Percentiles rank a stretch among this genome's conserved stretches.
Evolutionary conservation across 1,140 invertebrate species (phyloP).

Genomic region (Camponotus floridanus): DNA sequence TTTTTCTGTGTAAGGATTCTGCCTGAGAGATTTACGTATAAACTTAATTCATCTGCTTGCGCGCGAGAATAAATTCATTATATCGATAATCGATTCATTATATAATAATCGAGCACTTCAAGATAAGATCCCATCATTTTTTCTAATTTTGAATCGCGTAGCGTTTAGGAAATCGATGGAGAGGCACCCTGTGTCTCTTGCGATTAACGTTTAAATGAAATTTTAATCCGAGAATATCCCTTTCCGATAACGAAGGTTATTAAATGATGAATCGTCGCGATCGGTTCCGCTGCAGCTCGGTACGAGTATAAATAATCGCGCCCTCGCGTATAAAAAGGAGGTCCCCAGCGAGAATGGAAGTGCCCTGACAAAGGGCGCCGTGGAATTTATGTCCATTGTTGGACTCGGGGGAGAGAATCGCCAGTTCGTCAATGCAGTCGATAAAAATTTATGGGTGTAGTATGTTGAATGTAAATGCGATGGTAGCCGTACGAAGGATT

Average conservation of each 20-base stretch:
- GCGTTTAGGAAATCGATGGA: background rate
- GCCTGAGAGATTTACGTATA: background rate
- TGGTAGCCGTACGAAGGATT: constrained; percentile 35
- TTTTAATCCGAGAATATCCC: background rate
- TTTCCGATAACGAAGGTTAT: constrained; percentile 31
- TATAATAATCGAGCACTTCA: too few species aligned
- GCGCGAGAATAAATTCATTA: background rate
- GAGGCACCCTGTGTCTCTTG: background rate
- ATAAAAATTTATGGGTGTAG: constrained; percentile 78
- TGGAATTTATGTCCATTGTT: constrained; percentile 52
- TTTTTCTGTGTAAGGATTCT: background rate
- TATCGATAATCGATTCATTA: background rate
- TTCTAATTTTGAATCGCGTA: background rate
- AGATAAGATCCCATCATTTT: background rate
- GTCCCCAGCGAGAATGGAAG: constrained; percentile 12
- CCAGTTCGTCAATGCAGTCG: constrained; percentile 53
- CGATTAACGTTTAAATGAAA: constrained; percentile 26
- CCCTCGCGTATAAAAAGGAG: constrained; percentile 21
- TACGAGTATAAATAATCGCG: constrained; percentile 44
- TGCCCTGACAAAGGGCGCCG: constrained; percentile 38
- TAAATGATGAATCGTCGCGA: constrained; percentile 24
- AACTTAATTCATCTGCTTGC: background rate
- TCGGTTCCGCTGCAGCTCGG: background rate
- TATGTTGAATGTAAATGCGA: constrained; percentile 68
- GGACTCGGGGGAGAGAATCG: background rate